Conservation (phyloP, 2,113 vertebrate species). For the Apteryx mantelli region DNA sequence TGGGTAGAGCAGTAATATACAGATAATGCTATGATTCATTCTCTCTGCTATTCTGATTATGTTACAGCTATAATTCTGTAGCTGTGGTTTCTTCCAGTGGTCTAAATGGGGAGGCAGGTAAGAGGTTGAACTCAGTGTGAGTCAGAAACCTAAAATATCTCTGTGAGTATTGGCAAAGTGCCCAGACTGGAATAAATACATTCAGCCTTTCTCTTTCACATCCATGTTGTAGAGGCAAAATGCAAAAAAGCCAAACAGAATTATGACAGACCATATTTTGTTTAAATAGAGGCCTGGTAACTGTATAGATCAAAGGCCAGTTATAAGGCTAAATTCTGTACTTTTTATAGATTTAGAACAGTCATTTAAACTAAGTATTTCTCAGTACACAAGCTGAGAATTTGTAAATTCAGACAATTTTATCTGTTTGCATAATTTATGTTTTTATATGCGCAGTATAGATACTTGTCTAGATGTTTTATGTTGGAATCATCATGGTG, state of each 20-base stretch:
- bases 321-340: not conserved
- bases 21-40: not conserved
- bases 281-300: not conserved
- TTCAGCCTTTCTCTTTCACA: constrained; percentile 43
- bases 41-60: not conserved
- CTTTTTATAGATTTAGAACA: not conserved
- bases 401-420: not conserved
- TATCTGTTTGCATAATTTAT: not conserved
- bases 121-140: not conserved
- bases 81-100: not conserved
- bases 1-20: not conserved
- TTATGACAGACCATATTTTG: constrained; percentile 1
- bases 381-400: not conserved
- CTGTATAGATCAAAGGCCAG: not conserved
- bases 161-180: constrained; percentile 10
- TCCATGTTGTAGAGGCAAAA: not conserved
- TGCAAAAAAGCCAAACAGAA: constrained; percentile 1
- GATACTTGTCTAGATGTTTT: not conserved
- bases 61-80: not conserved
- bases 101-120: constrained; percentile 20
- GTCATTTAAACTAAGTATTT: not conserved
- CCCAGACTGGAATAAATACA: not conserved
- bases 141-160: constrained; percentile 37
- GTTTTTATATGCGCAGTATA: not conserved
- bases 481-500: not conserved